Conservation (phyloP, 2,888 invertebrate species). For the Syrista parreyssii region DNA sequence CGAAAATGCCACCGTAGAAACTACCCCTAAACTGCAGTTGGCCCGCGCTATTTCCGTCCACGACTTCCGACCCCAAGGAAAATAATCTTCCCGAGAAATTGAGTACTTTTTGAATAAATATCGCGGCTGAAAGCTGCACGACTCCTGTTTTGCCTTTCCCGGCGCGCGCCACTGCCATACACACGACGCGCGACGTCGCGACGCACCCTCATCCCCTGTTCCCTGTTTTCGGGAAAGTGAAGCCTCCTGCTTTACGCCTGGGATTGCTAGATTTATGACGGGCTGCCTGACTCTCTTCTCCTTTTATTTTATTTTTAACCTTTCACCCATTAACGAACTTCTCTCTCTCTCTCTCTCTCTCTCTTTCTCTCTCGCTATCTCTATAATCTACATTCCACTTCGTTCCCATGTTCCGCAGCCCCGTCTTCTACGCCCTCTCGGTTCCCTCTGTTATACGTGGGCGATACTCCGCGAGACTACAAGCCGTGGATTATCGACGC, state of each 20-base stretch:
- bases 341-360: background rate
- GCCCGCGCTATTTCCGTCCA: constrained; percentile 23
- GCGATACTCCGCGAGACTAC: background rate
- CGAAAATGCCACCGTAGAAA: constrained; percentile 17
- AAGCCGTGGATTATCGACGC: constrained; percentile 42
- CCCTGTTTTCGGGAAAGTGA: constrained; percentile 38
- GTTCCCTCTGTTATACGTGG: background rate
- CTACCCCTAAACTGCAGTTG: constrained; percentile 21
- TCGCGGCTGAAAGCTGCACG: constrained; percentile 19
- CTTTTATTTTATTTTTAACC: constrained; percentile 57
- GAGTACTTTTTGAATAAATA: constrained; percentile 39
- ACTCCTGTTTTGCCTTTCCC: constrained; percentile 14
- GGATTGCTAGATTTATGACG: constrained; percentile 63
- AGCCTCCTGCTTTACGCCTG: constrained; percentile 43
- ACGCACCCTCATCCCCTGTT: constrained; percentile 27
- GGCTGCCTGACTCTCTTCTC: constrained; percentile 43
- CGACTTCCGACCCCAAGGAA: constrained; percentile 24
- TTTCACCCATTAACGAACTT: constrained; percentile 64
- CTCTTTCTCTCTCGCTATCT: background rate
- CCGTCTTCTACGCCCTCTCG: constrained; percentile 1
- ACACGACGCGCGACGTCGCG: constrained; percentile 16
- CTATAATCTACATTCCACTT: background rate
- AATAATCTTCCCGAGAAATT: constrained; percentile 37
- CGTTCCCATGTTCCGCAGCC: background rate
- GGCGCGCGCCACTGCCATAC: constrained; percentile 14